Evolutionary conservation across 2,888 invertebrate species (phyloP), one percentile per base, ranked within the genome.

Genomic region (Biston stratarius): DNA sequence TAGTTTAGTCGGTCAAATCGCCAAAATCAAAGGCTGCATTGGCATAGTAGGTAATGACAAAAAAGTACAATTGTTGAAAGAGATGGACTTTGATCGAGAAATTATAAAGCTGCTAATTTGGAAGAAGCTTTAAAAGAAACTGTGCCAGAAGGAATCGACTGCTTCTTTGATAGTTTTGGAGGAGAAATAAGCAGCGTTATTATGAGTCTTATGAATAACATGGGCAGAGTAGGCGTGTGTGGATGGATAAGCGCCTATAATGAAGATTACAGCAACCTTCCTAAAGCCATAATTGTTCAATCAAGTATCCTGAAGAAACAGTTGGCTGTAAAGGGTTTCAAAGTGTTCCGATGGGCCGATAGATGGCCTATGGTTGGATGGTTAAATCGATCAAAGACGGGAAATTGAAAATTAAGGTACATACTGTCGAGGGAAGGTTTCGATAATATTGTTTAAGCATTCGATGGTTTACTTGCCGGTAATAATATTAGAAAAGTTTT

Each of bases 41-140:
- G 97, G 96, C 0, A 95, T 96, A 74, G 95, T 96, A 24, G 96
- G 97, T 2, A 94, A 95, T 0, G 95, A 96, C 67, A 95, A 94
- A 12, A 97, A 97, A 87, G 38, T 52, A 1, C 8, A 52, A 38
- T 52, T 36, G 52, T 14, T 52, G 10, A 10, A 52, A 38, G 52
- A 38, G 12, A n/a, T 52, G 0, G 52, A 38, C 2, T 52, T 52
- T 11, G 52, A 52, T 14, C 9, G 14, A 38, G 52, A 14, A 14
- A 38, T 36, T 52, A 52, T 10, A 52, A 52, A 52, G 38, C 36
- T n/a, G n/a, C 38, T 14, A 38, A 10, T 36, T 14, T 52, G 9
- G 9, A 36, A 38, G 52, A 14, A 36, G 38, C 38, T 14, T 38
- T 52, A 14, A 52, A 14, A 52, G 38, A 52, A 14, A 14, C 52